These are phyloP conservation scores for Tenrec ecaudatus DNA, from an alignment of 2,113 vertebrate species.

Conservation along the genomic window DNA sequence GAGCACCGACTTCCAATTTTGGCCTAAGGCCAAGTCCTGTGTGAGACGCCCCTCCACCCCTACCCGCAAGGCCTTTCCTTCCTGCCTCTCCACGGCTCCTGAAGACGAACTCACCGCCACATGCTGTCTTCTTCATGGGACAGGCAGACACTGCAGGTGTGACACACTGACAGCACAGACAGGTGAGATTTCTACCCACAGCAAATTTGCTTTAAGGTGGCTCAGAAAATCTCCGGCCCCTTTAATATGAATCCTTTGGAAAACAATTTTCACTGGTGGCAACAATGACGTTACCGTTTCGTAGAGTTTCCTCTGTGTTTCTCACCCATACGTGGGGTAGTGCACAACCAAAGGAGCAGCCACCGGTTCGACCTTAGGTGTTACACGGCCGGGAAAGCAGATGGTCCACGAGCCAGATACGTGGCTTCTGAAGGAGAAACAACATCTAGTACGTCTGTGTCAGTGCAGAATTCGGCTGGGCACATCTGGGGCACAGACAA, in stretches of 20 bases:
- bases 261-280: conserved; percentile 56
- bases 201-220: conserved; percentile 13
- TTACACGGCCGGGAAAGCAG: conserved; percentile 64
- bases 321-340: conserved; percentile 28
- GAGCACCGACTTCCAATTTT: not conserved
- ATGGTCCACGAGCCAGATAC: conserved; percentile 63
- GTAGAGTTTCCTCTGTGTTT: not conserved
- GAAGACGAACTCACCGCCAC: not conserved
- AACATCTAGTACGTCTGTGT: conserved; percentile 54
- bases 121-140: not conserved
- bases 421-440: conserved; percentile 66
- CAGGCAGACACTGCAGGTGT: not conserved
- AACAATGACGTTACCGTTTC: conserved; percentile 3
- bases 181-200: conserved; percentile 9
- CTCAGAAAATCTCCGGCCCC: conserved; percentile 14
- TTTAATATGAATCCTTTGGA: conserved; percentile 32
- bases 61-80: not conserved
- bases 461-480: conserved; percentile 50
- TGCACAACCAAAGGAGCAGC: conserved; percentile 60
- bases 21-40: not conserved
- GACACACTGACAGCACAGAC: not conserved
- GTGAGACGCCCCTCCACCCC: too few species aligned
- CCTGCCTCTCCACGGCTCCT: not conserved
- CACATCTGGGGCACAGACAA: conserved; percentile 32
- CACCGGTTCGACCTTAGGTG: conserved; percentile 39